Conservation (phyloP, 2,888 invertebrate species). For the Peribatodes rhomboidaria region DNA sequence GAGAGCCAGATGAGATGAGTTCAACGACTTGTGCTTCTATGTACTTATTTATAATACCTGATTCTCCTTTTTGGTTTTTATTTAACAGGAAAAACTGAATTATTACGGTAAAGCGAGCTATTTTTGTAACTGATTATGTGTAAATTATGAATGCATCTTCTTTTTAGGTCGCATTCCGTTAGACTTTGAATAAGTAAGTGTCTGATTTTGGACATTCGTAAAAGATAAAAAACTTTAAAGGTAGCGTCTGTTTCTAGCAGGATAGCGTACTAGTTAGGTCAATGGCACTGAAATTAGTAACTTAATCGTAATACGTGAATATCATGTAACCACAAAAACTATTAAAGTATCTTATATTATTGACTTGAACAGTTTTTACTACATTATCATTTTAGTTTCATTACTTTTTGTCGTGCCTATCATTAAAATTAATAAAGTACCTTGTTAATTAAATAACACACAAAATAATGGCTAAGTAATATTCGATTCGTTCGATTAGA, state of each 20-base stretch:
- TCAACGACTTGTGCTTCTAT: conserved; percentile 60
- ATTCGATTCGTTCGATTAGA: conserved; percentile 76
- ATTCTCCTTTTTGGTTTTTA: conserved; percentile 37
- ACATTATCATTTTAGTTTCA: conserved; percentile 17
- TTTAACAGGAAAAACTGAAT: conserved; percentile 40
- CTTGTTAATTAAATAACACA: conserved; percentile 40
- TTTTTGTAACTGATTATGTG: conserved; percentile 26
- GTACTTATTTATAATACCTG: conserved; percentile 37
- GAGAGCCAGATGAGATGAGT: conserved; percentile 59
- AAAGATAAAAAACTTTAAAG: conserved; percentile 2
- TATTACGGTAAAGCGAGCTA: conserved; percentile 46
- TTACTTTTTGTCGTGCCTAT: conserved; percentile 12
- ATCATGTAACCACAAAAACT: conserved; percentile 37
- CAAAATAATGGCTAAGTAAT: conserved; percentile 76
- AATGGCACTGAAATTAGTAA: conserved; percentile 58
- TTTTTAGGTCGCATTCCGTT: conserved; percentile 17
- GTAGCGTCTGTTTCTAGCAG: conserved; percentile 21
- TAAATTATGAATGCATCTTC: conserved; percentile 21
- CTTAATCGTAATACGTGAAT: conserved; percentile 33
- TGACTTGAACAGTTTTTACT: conserved; percentile 42
- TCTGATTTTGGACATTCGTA: conserved; percentile 23
- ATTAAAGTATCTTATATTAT: conserved; percentile 39
- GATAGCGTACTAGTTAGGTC: conserved; percentile 31
- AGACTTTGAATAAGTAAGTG: background rate
- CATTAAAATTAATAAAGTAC: conserved; percentile 7